Evolutionary conservation across 2,888 invertebrate species (phyloP).

Genomic region (Chirona hameri): DNA sequence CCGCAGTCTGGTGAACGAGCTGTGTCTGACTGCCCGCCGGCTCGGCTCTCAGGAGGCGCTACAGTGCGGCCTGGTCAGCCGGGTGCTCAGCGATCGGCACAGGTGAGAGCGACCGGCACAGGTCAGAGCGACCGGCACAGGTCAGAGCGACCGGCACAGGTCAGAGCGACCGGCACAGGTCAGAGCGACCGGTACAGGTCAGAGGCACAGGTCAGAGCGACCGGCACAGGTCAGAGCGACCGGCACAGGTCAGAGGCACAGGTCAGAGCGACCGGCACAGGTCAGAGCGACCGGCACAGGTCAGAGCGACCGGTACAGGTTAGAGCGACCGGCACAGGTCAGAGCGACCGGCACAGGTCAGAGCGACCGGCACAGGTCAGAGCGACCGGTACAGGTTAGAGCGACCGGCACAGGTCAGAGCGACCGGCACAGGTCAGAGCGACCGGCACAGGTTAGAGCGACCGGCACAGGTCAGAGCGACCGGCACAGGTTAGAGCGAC

Average conservation of each 20-base stretch:
- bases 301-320: constrained; percentile 10
- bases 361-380: constrained; percentile 1
- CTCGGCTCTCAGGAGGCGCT: constrained; percentile 76
- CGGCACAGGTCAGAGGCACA: background rate
- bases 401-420: background rate
- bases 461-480: constrained; percentile 35
- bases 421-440: background rate
- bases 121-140: background rate
- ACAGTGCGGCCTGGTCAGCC: constrained; percentile 76
- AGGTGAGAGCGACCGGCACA: constrained; percentile 30
- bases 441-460: background rate
- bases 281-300: constrained; percentile 33
- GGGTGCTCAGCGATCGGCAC: constrained; percentile 44
- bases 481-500: background rate
- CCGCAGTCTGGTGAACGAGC: constrained; percentile 78
- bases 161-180: background rate
- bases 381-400: too few species aligned
- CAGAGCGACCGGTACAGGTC: too few species aligned
- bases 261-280: background rate
- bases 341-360: background rate
- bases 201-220: too few species aligned
- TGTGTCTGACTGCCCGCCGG: constrained; percentile 81
- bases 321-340: background rate
- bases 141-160: too few species aligned
- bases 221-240: background rate